A percentile compares a stretch with the other conserved stretches of the same genome.
phyloP scores from a whole-genome alignment of 2,797 vertebrate genomes.

The Alosa sapidissima region DNA sequence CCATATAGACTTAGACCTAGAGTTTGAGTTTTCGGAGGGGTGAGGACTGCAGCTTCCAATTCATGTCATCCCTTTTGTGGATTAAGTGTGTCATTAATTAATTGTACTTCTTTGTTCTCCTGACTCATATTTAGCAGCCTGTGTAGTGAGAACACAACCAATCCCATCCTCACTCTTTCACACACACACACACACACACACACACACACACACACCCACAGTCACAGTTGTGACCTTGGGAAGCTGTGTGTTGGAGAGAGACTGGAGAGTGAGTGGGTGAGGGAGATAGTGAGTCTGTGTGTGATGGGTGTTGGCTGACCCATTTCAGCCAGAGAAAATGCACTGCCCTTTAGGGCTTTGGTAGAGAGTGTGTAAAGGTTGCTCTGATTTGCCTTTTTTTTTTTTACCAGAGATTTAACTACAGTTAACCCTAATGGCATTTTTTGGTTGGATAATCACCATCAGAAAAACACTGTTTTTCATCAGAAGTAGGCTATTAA shows the following conservation, averaged over 20 bases:
- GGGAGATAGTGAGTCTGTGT: neutral
- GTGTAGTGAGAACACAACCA: neutral
- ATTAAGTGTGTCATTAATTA: neutral
- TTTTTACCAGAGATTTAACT: neutral
- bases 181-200: neutral
- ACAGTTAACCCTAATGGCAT: neutral
- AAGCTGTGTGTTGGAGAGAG: neutral
- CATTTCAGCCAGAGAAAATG: slow-evolving; percentile 60
- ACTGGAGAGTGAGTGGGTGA: neutral
- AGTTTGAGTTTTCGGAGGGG: neutral
- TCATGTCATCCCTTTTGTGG: neutral
- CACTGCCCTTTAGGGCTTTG: slow-evolving; percentile 50
- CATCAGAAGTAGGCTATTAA: too few species aligned
- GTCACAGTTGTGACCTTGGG: neutral
- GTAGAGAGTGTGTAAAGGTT: slow-evolving; percentile 32
- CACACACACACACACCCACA: neutral
- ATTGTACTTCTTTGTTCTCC: neutral
- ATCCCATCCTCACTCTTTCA: neutral
- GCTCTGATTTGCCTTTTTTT: neutral
- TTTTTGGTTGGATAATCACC: neutral
- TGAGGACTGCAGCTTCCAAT: neutral
- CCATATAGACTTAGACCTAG: too few species aligned
- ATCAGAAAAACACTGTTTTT: neutral
- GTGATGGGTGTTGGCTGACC: neutral
- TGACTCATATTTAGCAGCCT: neutral